Base-by-base conservation (phyloP, 2,797 vertebrate genomes). In the Tiaroga cobitis region DNA sequence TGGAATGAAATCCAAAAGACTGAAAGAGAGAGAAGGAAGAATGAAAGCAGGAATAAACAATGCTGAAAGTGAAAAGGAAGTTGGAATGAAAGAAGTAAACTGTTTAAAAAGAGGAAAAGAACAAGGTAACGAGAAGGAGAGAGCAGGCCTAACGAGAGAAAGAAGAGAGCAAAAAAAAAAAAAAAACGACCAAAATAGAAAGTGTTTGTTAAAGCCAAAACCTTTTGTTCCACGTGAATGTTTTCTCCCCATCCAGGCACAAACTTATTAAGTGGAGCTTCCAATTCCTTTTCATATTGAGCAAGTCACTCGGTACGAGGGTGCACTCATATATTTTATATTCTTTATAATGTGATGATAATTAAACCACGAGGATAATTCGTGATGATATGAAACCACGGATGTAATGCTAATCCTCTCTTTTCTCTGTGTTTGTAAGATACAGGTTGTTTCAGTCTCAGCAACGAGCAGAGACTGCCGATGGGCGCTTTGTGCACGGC, bases 401-500 rank as follows among this genome's bases (percentile, higher is more conserved):
- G 67, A 76, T 84, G 76, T 77, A 80, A 78, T 83, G 51, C n/a
- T 43, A 59, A 70, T 86, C 81, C 83, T 63, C 81, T 82, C 81
- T 87, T 82, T 85, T 51, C 51, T 49, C 63, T 74, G 2, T 86
- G 79, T 80, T 75, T 49, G 83, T 56, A 87, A 54, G 85, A 89
- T 83, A 91, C 83, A 82, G 80, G 83, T 82, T 86, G 85, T 82
- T 89, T 77, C 86, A 56, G 73, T 87, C 65, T n/a, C 78, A 29
- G 82, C 78, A 84, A 89, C 86, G 85, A 92, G 89, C 92, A 86
- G 88, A 92, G 94, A 90, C 92, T 94, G 95, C 93, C 84, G 94
- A 93, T 94, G 94, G 92, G 93, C 93, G 93, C 96, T 97, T 97
- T 98, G 97, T 97, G 95, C 92, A 89, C 92, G 91, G 94, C 93